These are phyloP conservation scores for Nemotelus nigrinus DNA, from an alignment of 2,888 invertebrate species.

Conservation along the genomic window DNA sequence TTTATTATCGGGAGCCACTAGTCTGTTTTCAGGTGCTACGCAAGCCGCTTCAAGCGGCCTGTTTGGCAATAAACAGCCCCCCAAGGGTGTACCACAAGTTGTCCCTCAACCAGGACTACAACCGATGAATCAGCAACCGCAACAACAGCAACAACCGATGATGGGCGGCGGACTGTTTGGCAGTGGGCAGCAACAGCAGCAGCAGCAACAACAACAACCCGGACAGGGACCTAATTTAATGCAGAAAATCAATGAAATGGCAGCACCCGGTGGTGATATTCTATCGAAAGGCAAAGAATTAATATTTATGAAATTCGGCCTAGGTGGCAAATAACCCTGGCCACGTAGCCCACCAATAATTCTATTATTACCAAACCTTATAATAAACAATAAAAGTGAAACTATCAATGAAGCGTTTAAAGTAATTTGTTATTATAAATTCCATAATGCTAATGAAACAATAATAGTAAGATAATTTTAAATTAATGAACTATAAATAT, in stretches of 20 bases:
- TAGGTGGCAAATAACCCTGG: conserved; percentile 77
- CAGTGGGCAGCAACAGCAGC: conserved; percentile 65
- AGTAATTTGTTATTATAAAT: conserved; percentile 52
- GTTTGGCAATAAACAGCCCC: conserved; percentile 64
- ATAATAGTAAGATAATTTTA: conserved; percentile 51
- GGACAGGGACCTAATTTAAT: conserved; percentile 76
- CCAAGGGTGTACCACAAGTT: conserved; percentile 66
- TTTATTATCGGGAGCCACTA: conserved; percentile 64
- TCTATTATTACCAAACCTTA: conserved; percentile 41
- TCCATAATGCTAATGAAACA: conserved; percentile 49
- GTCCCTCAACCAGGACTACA: conserved; percentile 66
- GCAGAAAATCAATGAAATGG: conserved; percentile 90
- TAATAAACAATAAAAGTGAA: conserved; percentile 45
- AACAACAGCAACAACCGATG: conserved; percentile 19
- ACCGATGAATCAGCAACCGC: conserved; percentile 61
- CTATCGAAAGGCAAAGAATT: conserved; percentile 93
- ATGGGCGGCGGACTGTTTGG: conserved; percentile 54
- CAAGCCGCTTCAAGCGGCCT: conserved; percentile 66
- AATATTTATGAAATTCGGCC: conserved; percentile 93
- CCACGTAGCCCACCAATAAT: conserved; percentile 57
- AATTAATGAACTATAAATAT: conserved; percentile 43
- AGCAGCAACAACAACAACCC: conserved; percentile 60
- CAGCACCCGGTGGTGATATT: conserved; percentile 88
- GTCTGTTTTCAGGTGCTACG: conserved; percentile 65
- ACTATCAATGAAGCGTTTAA: conserved; percentile 47